Conservation (phyloP, 1,140 invertebrate genomes). For the Tetraneura akinire region DNA sequence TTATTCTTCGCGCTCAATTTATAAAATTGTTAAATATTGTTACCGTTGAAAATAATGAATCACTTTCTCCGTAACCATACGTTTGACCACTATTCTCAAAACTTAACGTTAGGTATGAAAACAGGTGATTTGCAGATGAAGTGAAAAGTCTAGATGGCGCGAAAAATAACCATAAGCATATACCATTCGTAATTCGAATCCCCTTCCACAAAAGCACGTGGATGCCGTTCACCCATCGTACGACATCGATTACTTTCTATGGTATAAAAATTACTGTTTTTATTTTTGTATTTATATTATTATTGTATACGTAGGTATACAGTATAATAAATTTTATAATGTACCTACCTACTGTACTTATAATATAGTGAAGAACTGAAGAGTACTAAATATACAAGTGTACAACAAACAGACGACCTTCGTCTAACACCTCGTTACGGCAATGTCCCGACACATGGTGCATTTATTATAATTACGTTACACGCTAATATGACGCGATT, state of each 20-base stretch:
- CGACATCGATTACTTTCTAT: constrained; percentile 11
- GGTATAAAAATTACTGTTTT: background rate
- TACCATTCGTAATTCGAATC: background rate
- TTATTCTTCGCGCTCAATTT: no score
- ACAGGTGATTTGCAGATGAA: background rate
- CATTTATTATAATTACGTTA: background rate
- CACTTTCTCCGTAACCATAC: no score
- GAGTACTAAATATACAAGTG: background rate
- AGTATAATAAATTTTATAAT: no score
- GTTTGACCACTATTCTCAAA: background rate
- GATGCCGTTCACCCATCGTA: background rate
- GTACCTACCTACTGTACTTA: background rate
- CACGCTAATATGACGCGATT: constrained; percentile 12
- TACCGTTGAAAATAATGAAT: no score
- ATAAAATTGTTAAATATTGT: no score
- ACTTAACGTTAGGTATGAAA: background rate
- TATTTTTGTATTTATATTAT: no score
- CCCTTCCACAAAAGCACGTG: no score
- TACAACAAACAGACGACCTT: constrained; percentile 34
- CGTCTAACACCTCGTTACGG: background rate
- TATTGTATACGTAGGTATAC: no score
- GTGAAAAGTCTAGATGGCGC: constrained; percentile 1
- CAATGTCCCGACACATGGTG: background rate
- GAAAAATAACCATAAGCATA: background rate
- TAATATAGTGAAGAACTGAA: background rate